A percentile compares a stretch with the other conserved stretches of the same genome.
phyloP scores from a whole-genome alignment of 1,140 invertebrate genomes.

The Drosophila punjabiensis region DNA sequence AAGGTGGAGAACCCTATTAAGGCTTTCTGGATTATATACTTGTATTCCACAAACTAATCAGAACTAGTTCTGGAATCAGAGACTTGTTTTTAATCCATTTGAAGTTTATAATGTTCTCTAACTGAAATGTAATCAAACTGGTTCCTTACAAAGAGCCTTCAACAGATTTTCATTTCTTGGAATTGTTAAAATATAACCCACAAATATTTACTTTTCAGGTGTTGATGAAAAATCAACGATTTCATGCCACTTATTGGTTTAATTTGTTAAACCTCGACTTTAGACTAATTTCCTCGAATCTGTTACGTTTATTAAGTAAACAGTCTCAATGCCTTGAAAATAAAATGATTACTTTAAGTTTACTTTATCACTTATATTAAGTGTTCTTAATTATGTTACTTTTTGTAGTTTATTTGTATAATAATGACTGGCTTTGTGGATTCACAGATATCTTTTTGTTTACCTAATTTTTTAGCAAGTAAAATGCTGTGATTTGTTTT shows the following conservation, averaged over 20 bases:
- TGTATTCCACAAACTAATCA: not conserved
- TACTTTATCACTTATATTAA: not conserved
- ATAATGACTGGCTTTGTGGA: not conserved
- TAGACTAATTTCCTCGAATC: not conserved
- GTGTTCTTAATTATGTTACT: not conserved
- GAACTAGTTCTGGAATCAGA: not conserved
- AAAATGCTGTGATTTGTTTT: conserved; percentile 17
- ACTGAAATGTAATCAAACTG: not conserved
- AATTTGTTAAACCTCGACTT: not conserved
- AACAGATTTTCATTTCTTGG: not conserved
- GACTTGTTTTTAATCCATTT: not conserved
- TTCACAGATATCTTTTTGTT: conserved; percentile 1
- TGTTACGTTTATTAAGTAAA: not conserved
- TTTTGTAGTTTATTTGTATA: not conserved
- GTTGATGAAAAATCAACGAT: conserved; percentile 14
- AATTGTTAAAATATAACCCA: not conserved
- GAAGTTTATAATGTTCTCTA: not conserved
- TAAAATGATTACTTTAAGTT: not conserved
- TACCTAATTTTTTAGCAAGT: conserved; percentile 15
- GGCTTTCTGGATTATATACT: not conserved
- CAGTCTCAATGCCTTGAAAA: conserved; percentile 2
- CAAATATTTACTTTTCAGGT: conserved; percentile 12
- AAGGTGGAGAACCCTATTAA: not conserved
- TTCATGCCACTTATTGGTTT: not conserved
- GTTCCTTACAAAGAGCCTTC: not conserved